A percentile compares a stretch with the other conserved stretches of the same genome.
Evolutionary conservation across 2,113 vertebrate species (phyloP).

Genomic region (Cynopterus brachyotis): DNA sequence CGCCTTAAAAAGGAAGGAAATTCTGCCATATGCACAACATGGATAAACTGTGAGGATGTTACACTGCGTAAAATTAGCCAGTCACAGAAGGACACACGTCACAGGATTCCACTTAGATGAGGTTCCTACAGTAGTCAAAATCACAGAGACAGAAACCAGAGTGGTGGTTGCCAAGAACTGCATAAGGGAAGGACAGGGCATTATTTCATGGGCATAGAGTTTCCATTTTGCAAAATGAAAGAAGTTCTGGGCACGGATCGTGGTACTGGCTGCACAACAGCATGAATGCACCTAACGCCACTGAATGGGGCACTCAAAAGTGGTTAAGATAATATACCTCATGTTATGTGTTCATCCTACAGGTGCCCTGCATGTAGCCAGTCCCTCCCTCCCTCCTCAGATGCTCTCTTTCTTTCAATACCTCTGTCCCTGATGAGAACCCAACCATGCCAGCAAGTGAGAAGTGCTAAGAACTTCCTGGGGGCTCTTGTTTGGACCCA

Average conservation of each 20-base stretch:
- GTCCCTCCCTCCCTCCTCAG: not conserved
- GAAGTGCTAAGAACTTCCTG: not conserved
- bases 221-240: not conserved
- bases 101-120: not conserved
- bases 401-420: not conserved
- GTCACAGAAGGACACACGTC: not conserved
- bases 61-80: not conserved
- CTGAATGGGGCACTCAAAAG: not conserved
- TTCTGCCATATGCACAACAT: not conserved
- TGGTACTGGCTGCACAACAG: not conserved
- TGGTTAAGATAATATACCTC: no score
- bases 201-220: not conserved
- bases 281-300: not conserved
- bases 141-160: not conserved
- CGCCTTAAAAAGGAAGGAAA: not conserved
- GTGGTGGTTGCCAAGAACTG: not conserved
- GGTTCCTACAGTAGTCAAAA: not conserved
- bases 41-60: not conserved
- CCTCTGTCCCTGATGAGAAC: not conserved
- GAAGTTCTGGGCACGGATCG: not conserved
- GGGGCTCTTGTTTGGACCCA: not conserved
- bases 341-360: not conserved
- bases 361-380: not conserved
- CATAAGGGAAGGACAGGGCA: not conserved
- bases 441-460: not conserved